Base-by-base conservation (phyloP, 2,888 invertebrate genomes). In the Tipula unca region DNA sequence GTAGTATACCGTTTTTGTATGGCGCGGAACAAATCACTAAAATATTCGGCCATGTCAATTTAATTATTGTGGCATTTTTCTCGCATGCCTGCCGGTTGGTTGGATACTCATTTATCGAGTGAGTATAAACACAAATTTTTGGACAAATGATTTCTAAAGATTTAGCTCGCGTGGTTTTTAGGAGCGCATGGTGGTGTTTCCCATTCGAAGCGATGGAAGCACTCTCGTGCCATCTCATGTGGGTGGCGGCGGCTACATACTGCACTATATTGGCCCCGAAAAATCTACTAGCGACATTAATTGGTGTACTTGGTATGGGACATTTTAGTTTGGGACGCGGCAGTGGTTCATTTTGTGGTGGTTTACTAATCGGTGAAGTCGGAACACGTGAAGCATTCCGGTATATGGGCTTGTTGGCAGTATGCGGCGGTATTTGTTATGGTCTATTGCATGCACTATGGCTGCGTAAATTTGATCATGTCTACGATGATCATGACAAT, bases 241-340 rank as follows among this genome's bases (percentile, higher is more conserved):
- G 96, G 95, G 96, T 97, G 17, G 96, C 97, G 48, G 96, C 96
- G 0, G 96, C 97, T 5, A 96, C 96, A 0, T 97, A 97, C 90
- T 96, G 96, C 88, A 95, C 96, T 14, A 93, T 95, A 90, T 91
- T 97, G 88, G 96, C 97, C 0, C 97, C 97, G 0, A 95, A 95
- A 89, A 96, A 94, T 88, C 91, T 97, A 87, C 91, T 97, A 86
- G 97, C 97, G 4, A 97, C 97, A 0, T 92, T 97, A 85, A 96
- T 97, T 88, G 97, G 97, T 20, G 94, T 97, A 0, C 92, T 97
- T 84, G 96, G 96, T 87, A 96, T 97, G 93, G 94, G 97, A 1
- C 96, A 97, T 91, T 97, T 96, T 89, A 97, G 96, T 91, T 93
- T 97, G 89, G 95, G 96, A 4, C 92, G 95, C 87, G 96, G 96